Base-by-base conservation (phyloP, 2,888 invertebrate species). In the Coronaproctus castanopsis region DNA sequence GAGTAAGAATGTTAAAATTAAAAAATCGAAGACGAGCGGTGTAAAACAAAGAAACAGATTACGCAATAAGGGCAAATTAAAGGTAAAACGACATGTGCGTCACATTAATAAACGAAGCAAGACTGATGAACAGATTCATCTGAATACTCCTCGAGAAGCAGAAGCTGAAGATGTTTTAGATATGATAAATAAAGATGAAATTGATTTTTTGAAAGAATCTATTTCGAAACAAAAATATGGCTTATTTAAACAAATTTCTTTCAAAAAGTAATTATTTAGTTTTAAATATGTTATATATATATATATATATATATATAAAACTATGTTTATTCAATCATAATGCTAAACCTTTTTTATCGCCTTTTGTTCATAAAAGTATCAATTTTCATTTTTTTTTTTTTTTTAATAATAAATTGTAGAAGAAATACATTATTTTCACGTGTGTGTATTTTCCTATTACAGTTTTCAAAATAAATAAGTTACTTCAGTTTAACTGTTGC, bases 171-270 rank as follows among this genome's bases (percentile, higher is more conserved):
- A 77, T 65, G 76, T 77, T 70, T 72, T 76, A 21, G 77, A 78
- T 65, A 79, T 78, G 78, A 67, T 79, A 65, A 78, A 79, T 54
- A 73, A 75, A 1, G 78, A 78, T 1, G 79, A 79, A 63, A 71
- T 78, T 64, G 68, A 74, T 63, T 78, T 78, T 64, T 72, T 79
- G 51, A 70, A 75, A 69, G 67, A 71, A 55, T 74, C 75, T 2
- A 71, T 76, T 59, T 68, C 71, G 1, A 71, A 75, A 57, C 71
- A 71, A 63, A 75, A 75, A 21, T 77, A 77, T 63, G 69, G 70
- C 57, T 66, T 77, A 23, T 68, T 75, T n/a, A 73, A 73, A 58
- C 70, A 71, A 66, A 70, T 75, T 55, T 69, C 69, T 55, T 58
- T 68, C 3, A 67, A 65, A 21, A 64, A 67, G 68, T 69, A 66